Percentiles rank a stretch among this genome's conserved stretches.
These are phyloP conservation scores for Bombus waltoni DNA, from an alignment of 1,140 invertebrate species.

Conservation along the genomic window DNA sequence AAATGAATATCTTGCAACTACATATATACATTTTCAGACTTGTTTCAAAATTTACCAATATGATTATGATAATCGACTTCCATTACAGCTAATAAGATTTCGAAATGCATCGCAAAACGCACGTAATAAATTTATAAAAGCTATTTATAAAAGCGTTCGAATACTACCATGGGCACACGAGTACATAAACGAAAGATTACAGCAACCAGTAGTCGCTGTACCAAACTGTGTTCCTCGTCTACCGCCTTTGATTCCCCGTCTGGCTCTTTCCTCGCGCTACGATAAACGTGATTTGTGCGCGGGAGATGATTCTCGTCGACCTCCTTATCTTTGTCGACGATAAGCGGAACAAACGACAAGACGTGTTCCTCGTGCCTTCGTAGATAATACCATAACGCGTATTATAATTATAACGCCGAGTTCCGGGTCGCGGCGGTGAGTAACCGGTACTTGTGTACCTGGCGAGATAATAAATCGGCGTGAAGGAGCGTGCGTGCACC, in stretches of 20 bases:
- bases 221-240: not conserved
- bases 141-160: no score
- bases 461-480: slow-evolving; percentile 55
- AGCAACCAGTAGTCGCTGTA: not conserved
- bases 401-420: slow-evolving; percentile 60
- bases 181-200: not conserved
- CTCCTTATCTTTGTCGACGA: slow-evolving; percentile 17
- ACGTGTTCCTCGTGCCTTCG: not conserved
- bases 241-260: slow-evolving; percentile 7
- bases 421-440: slow-evolving; percentile 60
- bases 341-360: slow-evolving; percentile 27
- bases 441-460: slow-evolving; percentile 32
- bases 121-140: no score
- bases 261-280: slow-evolving; percentile 6
- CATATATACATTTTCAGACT: no score
- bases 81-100: no score
- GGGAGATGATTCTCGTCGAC: not conserved
- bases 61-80: no score
- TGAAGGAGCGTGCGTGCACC: slow-evolving; percentile 24
- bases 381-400: slow-evolving; percentile 43
- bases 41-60: no score
- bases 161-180: no score
- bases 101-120: no score
- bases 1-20: no score
- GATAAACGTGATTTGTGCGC: slow-evolving; percentile 48